A percentile compares a stretch with the other conserved stretches of the same genome.
Evolutionary conservation across 2,888 invertebrate genomes (phyloP).

Genomic region (Rapana venosa): DNA sequence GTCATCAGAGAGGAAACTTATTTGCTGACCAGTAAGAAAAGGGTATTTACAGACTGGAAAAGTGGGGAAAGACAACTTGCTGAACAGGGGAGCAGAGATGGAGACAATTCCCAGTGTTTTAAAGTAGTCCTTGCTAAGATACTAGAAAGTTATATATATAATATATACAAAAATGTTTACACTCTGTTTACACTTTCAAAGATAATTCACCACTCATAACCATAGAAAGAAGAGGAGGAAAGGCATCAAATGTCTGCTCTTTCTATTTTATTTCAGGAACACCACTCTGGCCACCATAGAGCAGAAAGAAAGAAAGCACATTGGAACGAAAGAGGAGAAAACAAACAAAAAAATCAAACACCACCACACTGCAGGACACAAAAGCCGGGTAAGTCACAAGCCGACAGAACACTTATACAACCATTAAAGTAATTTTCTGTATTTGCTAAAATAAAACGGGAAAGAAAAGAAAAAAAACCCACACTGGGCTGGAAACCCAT

Average conservation of each 20-base stretch:
- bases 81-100: background rate
- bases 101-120: background rate
- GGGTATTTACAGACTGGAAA: background rate
- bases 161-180: too few relatives aligned
- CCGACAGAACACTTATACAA: constrained; percentile 4
- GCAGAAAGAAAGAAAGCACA: too few relatives aligned
- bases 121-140: background rate
- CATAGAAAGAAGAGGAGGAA: too few relatives aligned
- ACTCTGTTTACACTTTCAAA: too few relatives aligned
- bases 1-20: background rate
- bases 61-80: background rate
- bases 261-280: too few relatives aligned
- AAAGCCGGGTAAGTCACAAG: background rate
- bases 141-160: too few relatives aligned
- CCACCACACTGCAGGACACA: too few relatives aligned
- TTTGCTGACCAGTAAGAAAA: background rate
- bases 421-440: background rate
- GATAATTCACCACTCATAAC: too few relatives aligned
- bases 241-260: too few relatives aligned
- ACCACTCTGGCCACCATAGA: too few relatives aligned
- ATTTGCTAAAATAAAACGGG: background rate
- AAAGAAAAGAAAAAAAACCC: too few relatives aligned
- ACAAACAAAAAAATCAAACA: background rate
- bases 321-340: background rate
- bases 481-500: background rate